Evolutionary conservation across 1,140 invertebrate species (phyloP), one percentile per base, ranked within the genome.

Genomic region (silkworm (Bombyx mori)): DNA sequence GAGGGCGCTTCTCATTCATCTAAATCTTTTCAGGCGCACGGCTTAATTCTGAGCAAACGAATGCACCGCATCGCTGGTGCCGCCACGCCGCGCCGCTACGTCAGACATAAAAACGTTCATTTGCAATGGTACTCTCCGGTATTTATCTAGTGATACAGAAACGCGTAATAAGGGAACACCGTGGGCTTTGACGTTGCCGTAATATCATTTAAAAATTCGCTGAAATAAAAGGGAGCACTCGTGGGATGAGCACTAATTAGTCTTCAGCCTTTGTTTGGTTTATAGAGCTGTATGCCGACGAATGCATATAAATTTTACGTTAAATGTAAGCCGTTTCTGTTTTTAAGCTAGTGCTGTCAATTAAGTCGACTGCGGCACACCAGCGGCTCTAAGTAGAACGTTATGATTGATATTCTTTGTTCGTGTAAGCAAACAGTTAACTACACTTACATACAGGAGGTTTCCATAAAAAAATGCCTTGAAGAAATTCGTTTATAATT

Each of bases 21-120:
- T 79, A 79, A 83, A 79, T 69, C 82, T 86, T 81, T 83, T 86
- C 77, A 82, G 69, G 65, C 69, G 75, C 65, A 71, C 63, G 71
- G 71, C 77, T 82, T 78, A 83, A 86, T 80, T 77, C 75, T 68
- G 70, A 71, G 66, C 62, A 77, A 74, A 76, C 76, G 71, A 73
- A 71, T 73, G 72, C 68, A 66, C 56, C 60, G 66, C 67, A 54
- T 18, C 12, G 12, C 12, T 53, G 42, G 50, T 46, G 52, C 58
- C 57, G 54, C 42, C 54, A 51, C 48, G 42, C 44, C 60, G 60
- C 61, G 52, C 58, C 61, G 66, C 66, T 43, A 52, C 56, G 68
- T 65, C 66, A 68, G 64, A 76, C 71, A 79, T 77, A 77, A 76
- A 81, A 82, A 79, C 74, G 60, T 77, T 77, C 74, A 82, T 85